phyloP scores from a whole-genome alignment of 2,113 vertebrate species.

The Serinus canaria region DNA sequence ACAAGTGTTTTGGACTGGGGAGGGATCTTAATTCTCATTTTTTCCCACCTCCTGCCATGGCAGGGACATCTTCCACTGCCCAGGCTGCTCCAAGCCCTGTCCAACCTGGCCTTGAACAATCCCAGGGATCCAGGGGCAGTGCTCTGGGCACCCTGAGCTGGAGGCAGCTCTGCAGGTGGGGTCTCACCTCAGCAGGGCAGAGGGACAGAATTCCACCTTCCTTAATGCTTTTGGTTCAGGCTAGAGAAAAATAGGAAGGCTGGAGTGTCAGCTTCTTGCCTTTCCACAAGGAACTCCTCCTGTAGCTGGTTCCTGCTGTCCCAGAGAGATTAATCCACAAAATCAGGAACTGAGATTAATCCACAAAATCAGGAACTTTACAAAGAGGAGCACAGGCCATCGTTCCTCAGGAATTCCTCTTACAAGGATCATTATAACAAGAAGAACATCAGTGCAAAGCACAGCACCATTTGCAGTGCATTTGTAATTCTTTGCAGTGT shows the following conservation, averaged over 20 bases:
- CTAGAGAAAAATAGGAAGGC: background rate
- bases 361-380: background rate
- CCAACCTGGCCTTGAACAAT: background rate
- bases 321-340: background rate
- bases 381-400: background rate
- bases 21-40: background rate
- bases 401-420: background rate
- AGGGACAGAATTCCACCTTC: background rate
- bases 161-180: too few species aligned
- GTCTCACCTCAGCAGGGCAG: background rate
- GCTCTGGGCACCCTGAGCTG: background rate
- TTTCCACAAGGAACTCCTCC: background rate
- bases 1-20: background rate
- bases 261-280: background rate
- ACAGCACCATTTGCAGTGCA: background rate
- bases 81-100: background rate
- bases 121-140: background rate
- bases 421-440: background rate
- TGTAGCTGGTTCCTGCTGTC: background rate
- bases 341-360: background rate
- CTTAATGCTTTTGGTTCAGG: background rate
- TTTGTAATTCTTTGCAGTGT: background rate
- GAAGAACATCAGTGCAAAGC: background rate
- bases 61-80: accelerated
- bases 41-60: accelerated